Conservation (phyloP, 2,888 invertebrate genomes). For the Amiota minor region DNA sequence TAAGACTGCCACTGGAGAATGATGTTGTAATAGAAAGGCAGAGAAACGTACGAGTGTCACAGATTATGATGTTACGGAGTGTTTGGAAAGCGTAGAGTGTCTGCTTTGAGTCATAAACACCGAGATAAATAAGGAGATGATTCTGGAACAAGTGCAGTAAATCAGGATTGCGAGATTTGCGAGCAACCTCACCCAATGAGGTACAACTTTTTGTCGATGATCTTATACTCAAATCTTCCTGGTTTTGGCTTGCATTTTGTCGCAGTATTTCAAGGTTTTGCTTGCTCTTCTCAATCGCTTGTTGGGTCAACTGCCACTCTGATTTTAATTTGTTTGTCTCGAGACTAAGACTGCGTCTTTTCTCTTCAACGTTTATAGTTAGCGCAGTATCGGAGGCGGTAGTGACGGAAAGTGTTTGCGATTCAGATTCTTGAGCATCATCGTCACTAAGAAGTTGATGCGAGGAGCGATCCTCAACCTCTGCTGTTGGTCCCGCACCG, state of each 20-base stretch:
- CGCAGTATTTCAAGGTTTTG: constrained; percentile 73
- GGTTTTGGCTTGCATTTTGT: constrained; percentile 64
- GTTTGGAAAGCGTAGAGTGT: constrained; percentile 83
- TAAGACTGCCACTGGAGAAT: constrained; percentile 75
- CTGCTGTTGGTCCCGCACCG: constrained; percentile 17
- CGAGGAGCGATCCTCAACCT: constrained; percentile 31
- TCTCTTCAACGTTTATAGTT: constrained; percentile 71
- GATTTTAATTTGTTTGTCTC: constrained; percentile 65
- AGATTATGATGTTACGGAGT: constrained; percentile 81
- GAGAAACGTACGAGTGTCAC: constrained; percentile 82
- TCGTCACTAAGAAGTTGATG: constrained; percentile 64
- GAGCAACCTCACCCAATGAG: constrained; percentile 48
- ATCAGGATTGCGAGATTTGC: constrained; percentile 46
- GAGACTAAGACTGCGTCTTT: constrained; percentile 65
- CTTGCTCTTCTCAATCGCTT: constrained; percentile 73
- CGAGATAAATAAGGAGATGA: constrained; percentile 87
- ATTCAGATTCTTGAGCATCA: constrained; percentile 46
- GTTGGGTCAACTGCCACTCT: constrained; percentile 67
- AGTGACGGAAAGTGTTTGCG: constrained; percentile 35
- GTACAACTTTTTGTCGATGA: constrained; percentile 56
- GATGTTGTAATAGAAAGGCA: constrained; percentile 85
- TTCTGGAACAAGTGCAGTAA: constrained; percentile 80
- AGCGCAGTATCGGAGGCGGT: constrained; percentile 40
- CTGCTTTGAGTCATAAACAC: constrained; percentile 84
- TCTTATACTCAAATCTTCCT: constrained; percentile 54